phyloP scores from a whole-genome alignment of 2,797 vertebrate genomes.

The Allobates femoralis region DNA sequence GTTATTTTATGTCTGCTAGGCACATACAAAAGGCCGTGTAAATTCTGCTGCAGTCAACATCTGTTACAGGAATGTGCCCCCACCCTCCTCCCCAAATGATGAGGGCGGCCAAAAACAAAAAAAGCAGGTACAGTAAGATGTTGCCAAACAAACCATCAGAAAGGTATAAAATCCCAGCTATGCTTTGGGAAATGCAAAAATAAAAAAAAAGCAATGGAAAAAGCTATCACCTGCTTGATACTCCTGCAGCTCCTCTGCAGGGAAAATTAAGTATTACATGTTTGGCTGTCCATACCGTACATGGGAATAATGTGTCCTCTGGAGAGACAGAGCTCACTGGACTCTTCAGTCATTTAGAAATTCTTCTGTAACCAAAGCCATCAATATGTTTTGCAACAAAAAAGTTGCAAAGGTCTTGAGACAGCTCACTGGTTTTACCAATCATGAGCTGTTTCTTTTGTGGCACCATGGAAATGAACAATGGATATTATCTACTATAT shows the following conservation, averaged over 20 bases:
- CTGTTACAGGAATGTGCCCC: constrained; percentile 66
- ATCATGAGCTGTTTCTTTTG: no score
- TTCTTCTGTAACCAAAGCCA: no score
- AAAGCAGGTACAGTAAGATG: constrained; percentile 9
- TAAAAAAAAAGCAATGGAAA: no score
- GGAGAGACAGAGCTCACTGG: no score
- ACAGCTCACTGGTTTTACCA: no score
- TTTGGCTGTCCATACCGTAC: no score
- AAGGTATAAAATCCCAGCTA: background rate
- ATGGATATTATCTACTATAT: no score
- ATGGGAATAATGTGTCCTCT: no score
- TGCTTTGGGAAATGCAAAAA: background rate
- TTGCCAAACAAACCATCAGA: background rate
- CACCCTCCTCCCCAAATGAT: constrained; percentile 45
- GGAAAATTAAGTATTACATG: background rate
- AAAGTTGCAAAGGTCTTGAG: no score
- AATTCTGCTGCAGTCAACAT: constrained; percentile 66
- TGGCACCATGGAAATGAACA: no score
- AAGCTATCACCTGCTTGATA: background rate
- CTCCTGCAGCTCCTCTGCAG: background rate
- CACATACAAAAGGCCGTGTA: constrained; percentile 61
- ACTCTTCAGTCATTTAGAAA: no score
- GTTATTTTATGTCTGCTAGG: constrained; percentile 63
- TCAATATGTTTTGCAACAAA: no score
- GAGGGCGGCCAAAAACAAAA: constrained; percentile 14